Evolutionary conservation across 1,140 invertebrate species (phyloP).

Genomic region (Bombus balteatus): DNA sequence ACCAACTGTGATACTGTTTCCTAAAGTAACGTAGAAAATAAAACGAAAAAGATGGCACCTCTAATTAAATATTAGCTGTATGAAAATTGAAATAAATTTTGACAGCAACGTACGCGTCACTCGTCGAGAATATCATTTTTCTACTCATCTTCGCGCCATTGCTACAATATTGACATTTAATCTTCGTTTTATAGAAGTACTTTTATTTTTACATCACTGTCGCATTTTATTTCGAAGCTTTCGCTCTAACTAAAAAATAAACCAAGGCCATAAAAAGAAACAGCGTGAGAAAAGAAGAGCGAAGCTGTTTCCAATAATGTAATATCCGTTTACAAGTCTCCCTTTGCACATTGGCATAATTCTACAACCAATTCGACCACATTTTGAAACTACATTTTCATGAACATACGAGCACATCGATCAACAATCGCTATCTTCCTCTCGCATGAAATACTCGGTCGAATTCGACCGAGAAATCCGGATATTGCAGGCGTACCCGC

Average conservation of each 20-base stretch:
- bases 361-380: background rate
- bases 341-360: background rate
- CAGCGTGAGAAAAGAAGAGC: no score
- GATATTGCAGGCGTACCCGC: conserved; percentile 19
- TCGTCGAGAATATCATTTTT: no score
- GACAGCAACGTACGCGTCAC: no score
- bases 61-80: no score
- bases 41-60: background rate
- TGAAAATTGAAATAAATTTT: no score
- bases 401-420: background rate
- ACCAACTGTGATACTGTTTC: background rate
- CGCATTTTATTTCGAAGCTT: no score
- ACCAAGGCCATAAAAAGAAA: background rate
- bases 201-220: no score
- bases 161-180: no score
- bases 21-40: background rate
- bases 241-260: no score
- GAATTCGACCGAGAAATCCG: conserved; percentile 19
- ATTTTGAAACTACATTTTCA: background rate
- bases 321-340: background rate
- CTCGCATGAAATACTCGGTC: background rate
- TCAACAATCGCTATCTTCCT: background rate
- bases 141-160: no score
- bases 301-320: background rate
- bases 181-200: no score